phyloP scores from a whole-genome alignment of 2,113 vertebrate species.

The Lipotes vexillifer region DNA sequence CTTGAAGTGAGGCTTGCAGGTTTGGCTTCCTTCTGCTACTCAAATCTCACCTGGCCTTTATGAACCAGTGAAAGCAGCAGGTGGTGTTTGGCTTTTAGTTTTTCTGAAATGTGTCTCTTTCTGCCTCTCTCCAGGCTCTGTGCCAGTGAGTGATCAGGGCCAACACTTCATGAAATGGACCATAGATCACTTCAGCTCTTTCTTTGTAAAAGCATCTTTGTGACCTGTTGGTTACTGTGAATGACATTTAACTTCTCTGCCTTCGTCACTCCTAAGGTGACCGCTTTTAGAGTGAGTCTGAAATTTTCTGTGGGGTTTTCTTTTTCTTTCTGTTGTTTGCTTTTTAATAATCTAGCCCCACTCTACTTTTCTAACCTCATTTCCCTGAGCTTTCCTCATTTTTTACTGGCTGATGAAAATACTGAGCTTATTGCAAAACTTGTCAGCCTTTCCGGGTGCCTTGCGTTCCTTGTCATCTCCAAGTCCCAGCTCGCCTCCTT shows the following conservation, averaged over 20 bases:
- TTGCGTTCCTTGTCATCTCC: neutral
- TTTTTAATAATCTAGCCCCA: neutral
- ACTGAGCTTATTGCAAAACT: neutral
- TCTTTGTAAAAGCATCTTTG: neutral
- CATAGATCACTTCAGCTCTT: neutral
- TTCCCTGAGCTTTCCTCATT: neutral
- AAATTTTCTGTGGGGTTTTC: neutral
- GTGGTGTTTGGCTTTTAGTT: constrained; percentile 27
- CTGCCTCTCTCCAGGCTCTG: neutral
- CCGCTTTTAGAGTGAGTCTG: neutral
- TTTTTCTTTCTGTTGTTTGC: neutral
- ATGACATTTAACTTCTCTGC: neutral
- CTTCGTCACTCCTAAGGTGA: neutral
- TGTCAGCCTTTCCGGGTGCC: accelerated
- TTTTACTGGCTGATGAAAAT: neutral
- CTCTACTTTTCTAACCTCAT: neutral
- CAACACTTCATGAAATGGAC: neutral
- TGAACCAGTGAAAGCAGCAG: constrained; percentile 49
- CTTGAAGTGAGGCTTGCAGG: neutral
- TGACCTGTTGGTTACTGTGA: neutral
- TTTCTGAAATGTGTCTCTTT: neutral
- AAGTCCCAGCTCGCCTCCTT: neutral
- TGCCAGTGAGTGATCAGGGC: neutral
- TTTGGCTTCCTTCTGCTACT: constrained; percentile 24
- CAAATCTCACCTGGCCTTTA: neutral